A percentile compares a stretch with the other conserved stretches of the same genome.
Conservation (phyloP, 2,113 vertebrate genomes). For the Passer montanus region DNA sequence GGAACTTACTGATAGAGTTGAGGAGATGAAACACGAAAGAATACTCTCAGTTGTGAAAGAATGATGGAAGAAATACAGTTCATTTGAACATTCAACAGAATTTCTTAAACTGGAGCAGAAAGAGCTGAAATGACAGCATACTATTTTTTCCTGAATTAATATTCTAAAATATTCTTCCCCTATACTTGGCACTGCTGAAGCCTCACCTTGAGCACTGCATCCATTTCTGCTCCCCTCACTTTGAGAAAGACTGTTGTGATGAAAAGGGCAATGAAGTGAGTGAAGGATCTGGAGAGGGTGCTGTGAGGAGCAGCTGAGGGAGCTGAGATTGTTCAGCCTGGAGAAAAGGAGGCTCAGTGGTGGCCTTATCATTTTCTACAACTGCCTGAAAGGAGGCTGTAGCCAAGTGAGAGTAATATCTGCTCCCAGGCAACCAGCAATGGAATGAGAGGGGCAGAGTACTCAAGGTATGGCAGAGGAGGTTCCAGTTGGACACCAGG, state of each 20-base stretch:
- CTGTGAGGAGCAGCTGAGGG: not conserved
- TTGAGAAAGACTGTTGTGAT: not conserved
- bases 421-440: not conserved
- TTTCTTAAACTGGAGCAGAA: not conserved
- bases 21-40: not conserved
- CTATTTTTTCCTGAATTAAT: not conserved
- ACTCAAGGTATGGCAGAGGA: not conserved
- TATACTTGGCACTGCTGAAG: not conserved
- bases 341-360: not conserved
- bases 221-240: not conserved
- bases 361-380: fast-evolving
- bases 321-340: not conserved
- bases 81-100: not conserved
- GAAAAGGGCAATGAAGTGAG: not conserved
- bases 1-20: not conserved
- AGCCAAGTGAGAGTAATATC: no score
- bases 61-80: not conserved
- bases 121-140: not conserved
- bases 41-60: not conserved
- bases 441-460: not conserved
- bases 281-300: not conserved
- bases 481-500: not conserved
- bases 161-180: not conserved
- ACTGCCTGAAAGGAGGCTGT: not conserved
- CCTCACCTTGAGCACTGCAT: not conserved